Evolutionary conservation across 2,888 invertebrate species (phyloP).

Genomic region (Epirrhoe alternata): DNA sequence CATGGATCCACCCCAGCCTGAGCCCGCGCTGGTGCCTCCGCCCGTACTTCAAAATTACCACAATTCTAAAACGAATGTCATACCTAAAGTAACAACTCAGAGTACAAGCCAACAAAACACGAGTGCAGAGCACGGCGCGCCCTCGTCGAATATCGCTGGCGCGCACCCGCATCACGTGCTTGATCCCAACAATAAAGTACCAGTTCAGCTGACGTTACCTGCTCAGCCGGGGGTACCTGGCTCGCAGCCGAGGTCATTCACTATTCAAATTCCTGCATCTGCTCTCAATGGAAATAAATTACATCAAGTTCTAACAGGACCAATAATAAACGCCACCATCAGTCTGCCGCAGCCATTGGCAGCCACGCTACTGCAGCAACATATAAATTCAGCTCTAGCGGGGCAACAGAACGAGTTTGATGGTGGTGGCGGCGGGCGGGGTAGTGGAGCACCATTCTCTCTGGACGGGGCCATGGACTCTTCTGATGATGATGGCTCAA

Average conservation of each 20-base stretch:
- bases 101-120: constrained; percentile 71
- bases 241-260: constrained; percentile 90
- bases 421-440: constrained; percentile 78
- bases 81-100: constrained; percentile 70
- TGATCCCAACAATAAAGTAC: constrained; percentile 78
- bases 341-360: constrained; percentile 93
- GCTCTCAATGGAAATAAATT: constrained; percentile 90
- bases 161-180: constrained; percentile 74
- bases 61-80: constrained; percentile 76
- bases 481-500: constrained; percentile 91
- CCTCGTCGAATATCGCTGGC: constrained; percentile 65
- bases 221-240: constrained; percentile 90
- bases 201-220: constrained; percentile 91
- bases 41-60: constrained; percentile 86
- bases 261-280: constrained; percentile 95
- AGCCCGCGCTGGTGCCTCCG: constrained; percentile 86
- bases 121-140: constrained; percentile 67
- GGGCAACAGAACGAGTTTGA: constrained; percentile 80
- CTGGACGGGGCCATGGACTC: constrained; percentile 89
- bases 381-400: constrained; percentile 92
- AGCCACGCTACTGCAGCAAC: constrained; percentile 93
- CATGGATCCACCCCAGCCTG: constrained; percentile 90
- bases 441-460: constrained; percentile 75
- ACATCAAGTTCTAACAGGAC: constrained; percentile 92
- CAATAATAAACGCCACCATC: constrained; percentile 95